Conservation (phyloP, 2,797 vertebrate genomes). For the Sebastes ruberrimus region DNA sequence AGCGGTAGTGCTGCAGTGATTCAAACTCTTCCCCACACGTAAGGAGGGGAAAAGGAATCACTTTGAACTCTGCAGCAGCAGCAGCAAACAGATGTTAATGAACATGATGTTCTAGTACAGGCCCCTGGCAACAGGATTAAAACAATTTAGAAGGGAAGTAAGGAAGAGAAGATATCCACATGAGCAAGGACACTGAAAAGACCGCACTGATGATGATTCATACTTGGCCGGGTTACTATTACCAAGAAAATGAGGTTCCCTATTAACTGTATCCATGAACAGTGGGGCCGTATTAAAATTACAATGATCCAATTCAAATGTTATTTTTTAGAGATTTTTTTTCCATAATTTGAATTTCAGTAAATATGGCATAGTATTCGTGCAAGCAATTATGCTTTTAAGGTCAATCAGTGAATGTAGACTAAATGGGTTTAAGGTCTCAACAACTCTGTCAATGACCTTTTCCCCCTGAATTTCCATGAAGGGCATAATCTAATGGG, state of each 20-base stretch:
- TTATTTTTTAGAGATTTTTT: constrained; percentile 7
- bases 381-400: constrained; percentile 30
- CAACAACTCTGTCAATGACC: not conserved
- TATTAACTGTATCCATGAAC: constrained; percentile 16
- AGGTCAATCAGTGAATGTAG: constrained; percentile 25
- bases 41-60: constrained; percentile 55
- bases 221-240: constrained; percentile 9
- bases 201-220: constrained; percentile 36
- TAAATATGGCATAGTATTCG: constrained; percentile 16
- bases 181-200: constrained; percentile 46
- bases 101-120: constrained; percentile 72
- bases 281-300: not conserved
- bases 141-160: constrained; percentile 63
- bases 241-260: constrained; percentile 7
- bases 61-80: constrained; percentile 71
- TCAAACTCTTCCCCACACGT: constrained; percentile 62
- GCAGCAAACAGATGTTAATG: constrained; percentile 79
- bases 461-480: not conserved
- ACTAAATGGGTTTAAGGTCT: not conserved
- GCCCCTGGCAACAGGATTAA: constrained; percentile 73
- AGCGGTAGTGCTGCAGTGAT: constrained; percentile 66
- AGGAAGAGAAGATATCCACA: constrained; percentile 50
- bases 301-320: constrained; percentile 19
- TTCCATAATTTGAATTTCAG: not conserved
- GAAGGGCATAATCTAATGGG: not conserved